phyloP scores from a whole-genome alignment of 2,797 vertebrate species.

The Ctenosaura bakeri region DNA sequence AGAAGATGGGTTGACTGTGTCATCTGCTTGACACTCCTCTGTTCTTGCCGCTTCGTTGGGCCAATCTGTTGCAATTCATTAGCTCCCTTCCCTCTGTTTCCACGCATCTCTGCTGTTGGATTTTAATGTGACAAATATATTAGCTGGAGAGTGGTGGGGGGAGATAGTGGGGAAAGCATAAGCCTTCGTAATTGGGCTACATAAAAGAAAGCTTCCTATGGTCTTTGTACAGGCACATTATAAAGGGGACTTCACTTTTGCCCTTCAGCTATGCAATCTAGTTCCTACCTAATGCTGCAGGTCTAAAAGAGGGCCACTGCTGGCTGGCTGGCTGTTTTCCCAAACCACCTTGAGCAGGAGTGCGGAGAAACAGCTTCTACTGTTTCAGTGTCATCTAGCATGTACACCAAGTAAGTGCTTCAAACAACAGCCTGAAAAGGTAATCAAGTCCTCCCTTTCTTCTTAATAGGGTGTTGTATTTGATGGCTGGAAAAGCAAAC shows the following conservation, averaged over 20 bases:
- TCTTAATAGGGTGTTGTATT: constrained; percentile 14
- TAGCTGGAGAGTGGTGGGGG: neutral
- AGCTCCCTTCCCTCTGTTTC: constrained; percentile 5
- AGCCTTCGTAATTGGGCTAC: neutral
- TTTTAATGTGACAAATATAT: constrained; percentile 25
- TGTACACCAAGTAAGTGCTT: neutral
- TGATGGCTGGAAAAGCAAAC: constrained; percentile 8
- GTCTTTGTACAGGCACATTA: neutral
- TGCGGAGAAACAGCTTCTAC: neutral
- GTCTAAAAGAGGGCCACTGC: neutral
- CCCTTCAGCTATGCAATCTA: neutral
- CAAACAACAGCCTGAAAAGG: constrained; percentile 15
- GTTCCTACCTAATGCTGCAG: neutral
- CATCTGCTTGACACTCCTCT: constrained; percentile 3
- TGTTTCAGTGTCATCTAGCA: neutral
- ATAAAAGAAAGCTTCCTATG: constrained; percentile 8
- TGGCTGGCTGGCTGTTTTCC: neutral
- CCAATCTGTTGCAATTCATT: constrained; percentile 28
- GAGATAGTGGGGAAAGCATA: neutral
- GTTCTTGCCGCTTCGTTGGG: neutral
- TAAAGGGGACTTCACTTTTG: neutral
- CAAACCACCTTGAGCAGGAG: neutral
- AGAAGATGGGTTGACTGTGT: neutral
- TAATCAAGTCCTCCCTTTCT: neutral
- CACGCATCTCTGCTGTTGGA: neutral